Evolutionary conservation across 2,113 vertebrate genomes (phyloP).

Genomic region (Thamnaconus septentrionalis): DNA sequence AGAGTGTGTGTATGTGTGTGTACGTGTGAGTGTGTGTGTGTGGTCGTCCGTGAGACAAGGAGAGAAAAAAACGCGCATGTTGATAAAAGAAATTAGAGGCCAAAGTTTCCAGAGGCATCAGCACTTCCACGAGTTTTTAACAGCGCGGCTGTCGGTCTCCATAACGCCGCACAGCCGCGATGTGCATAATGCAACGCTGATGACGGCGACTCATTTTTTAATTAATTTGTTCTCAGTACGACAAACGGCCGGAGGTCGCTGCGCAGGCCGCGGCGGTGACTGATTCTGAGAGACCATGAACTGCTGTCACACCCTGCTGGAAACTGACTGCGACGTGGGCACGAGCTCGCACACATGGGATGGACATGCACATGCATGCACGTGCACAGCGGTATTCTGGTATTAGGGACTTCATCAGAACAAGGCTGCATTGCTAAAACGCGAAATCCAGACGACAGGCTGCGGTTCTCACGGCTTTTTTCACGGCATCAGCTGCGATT

Average conservation of each 20-base stretch:
- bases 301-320: background rate
- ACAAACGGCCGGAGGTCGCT: constrained; percentile 38
- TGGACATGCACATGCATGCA: constrained; percentile 1
- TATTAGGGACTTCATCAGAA: too few species aligned
- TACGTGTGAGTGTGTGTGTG: background rate
- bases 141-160: constrained; percentile 15
- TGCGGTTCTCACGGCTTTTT: too few species aligned
- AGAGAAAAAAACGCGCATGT: constrained; percentile 1
- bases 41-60: too few species aligned
- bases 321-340: background rate
- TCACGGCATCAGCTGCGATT: too few species aligned
- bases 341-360: constrained; percentile 21
- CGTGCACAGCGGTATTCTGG: too few species aligned
- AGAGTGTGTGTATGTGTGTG: constrained; percentile 13
- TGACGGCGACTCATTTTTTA: constrained; percentile 27
- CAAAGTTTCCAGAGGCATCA: constrained; percentile 13
- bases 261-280: constrained; percentile 6
- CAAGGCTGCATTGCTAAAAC: too few species aligned
- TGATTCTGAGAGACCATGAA: too few species aligned
- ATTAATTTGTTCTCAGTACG: background rate
- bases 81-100: constrained; percentile 9
- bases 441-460: too few species aligned
- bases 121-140: background rate
- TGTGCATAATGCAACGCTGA: constrained; percentile 39
- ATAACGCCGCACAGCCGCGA: background rate